These are phyloP conservation scores for Montipora capricornis DNA, from an alignment of 64 coral and sea anemone genomes.

Conservation along the genomic window DNA sequence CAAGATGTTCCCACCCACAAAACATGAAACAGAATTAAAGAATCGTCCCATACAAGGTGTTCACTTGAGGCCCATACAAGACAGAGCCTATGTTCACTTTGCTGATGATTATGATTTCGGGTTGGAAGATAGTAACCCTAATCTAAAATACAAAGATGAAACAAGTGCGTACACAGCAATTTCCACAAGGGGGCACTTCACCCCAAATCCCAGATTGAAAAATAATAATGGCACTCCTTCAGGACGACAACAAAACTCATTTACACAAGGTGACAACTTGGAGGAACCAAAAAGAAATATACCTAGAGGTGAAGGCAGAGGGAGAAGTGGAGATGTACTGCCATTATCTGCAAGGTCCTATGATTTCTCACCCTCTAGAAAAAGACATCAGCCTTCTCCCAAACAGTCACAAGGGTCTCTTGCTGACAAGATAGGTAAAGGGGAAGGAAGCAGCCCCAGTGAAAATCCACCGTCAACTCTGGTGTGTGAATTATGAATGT, in stretches of 20 bases:
- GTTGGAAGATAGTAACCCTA: constrained; percentile 37
- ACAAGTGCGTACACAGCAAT: constrained; percentile 69
- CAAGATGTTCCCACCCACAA: constrained; percentile 55
- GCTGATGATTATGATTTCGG: constrained; percentile 33
- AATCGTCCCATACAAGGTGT: neutral
- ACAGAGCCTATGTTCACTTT: constrained; percentile 91
- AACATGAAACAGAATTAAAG: constrained; percentile 39
- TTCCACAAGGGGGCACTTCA: constrained; percentile 89
- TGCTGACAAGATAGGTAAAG: constrained; percentile 71
- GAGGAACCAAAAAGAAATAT: neutral
- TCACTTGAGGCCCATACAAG: constrained; percentile 53
- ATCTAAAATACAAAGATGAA: constrained; percentile 86
- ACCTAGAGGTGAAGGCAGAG: neutral
- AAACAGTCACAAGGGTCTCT: constrained; percentile 65
- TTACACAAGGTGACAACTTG: neutral
- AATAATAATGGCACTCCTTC: constrained; percentile 8
- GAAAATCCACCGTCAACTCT: neutral
- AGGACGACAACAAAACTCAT: neutral
- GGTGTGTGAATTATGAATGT: neutral
- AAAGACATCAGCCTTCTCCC: constrained; percentile 49
- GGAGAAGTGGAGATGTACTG: neutral
- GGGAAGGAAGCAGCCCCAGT: neutral
- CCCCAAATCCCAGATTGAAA: constrained; percentile 66
- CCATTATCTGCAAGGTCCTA: constrained; percentile 47
- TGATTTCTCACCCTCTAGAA: constrained; percentile 69